phyloP scores from a whole-genome alignment of 2,797 vertebrate species.

The Margarornis squamiger region DNA sequence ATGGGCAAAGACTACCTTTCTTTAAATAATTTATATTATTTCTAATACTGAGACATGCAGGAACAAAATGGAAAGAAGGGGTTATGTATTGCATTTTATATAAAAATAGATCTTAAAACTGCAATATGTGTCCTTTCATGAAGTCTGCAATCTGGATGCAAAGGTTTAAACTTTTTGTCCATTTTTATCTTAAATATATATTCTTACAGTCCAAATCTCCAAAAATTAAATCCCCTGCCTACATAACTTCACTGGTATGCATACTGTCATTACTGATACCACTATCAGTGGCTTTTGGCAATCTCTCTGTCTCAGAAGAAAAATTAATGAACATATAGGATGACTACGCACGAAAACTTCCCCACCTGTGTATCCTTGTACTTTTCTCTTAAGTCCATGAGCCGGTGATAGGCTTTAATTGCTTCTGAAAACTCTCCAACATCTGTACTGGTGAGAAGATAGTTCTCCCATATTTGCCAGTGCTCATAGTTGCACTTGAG shows the following conservation, averaged over 20 bases:
- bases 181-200: neutral
- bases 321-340: neutral
- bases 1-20: neutral
- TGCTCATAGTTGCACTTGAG: constrained; percentile 96
- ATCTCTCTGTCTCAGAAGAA: neutral
- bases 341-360: neutral
- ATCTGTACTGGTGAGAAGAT: constrained; percentile 87
- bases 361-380: constrained; percentile 92
- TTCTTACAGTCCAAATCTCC: neutral
- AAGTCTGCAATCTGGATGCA: neutral
- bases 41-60: neutral
- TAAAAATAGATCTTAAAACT: neutral
- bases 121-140: neutral
- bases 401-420: constrained; percentile 92
- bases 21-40: neutral
- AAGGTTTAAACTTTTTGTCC: neutral
- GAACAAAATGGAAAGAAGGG: neutral
- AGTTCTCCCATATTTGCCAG: constrained; percentile 99
- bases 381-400: constrained; percentile 92
- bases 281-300: neutral
- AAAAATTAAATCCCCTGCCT: neutral
- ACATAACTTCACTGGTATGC: neutral
- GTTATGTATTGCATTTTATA: neutral
- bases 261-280: neutral
- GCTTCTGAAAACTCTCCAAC: constrained; percentile 91